These are phyloP conservation scores for Macrotus californicus DNA, from an alignment of 2,113 vertebrate species.

Conservation along the genomic window DNA sequence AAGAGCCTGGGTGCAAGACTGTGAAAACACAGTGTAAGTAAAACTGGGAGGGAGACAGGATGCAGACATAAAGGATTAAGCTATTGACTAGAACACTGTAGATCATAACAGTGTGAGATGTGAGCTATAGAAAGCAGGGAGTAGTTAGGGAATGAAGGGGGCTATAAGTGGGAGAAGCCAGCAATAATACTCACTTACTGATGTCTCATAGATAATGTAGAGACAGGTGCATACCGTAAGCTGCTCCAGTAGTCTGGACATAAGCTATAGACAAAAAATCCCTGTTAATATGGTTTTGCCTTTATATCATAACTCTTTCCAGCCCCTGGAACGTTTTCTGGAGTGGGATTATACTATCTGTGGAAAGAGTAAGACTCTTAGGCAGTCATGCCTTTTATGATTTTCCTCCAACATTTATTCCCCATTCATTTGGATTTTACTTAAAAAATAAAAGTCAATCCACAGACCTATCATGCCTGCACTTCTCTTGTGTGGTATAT, in stretches of 20 bases:
- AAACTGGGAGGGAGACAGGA: not conserved
- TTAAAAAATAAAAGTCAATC: not conserved
- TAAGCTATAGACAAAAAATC: not conserved
- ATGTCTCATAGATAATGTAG: not conserved
- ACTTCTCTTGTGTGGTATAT: conserved; percentile 12
- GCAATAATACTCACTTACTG: not conserved
- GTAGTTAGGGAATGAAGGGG: not conserved
- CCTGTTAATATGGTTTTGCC: not conserved
- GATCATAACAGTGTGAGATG: not conserved
- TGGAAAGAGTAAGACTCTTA: not conserved
- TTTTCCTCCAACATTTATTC: conserved; percentile 15
- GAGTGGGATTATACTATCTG: not conserved
- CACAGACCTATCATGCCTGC: not conserved
- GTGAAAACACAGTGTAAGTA: not conserved
- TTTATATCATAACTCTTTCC: not conserved
- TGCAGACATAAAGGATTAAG: not conserved
- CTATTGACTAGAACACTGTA: not conserved
- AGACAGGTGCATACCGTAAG: not conserved
- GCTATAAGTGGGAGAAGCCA: not conserved
- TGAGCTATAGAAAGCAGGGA: not conserved
- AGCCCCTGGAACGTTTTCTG: not conserved
- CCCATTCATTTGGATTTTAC: conserved; percentile 20
- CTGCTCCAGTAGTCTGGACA: not conserved
- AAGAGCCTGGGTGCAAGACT: not conserved
- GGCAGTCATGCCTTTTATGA: conserved; percentile 26